phyloP scores from a whole-genome alignment of 2,888 invertebrate species.

The Cremastobaeus sp. region DNA sequence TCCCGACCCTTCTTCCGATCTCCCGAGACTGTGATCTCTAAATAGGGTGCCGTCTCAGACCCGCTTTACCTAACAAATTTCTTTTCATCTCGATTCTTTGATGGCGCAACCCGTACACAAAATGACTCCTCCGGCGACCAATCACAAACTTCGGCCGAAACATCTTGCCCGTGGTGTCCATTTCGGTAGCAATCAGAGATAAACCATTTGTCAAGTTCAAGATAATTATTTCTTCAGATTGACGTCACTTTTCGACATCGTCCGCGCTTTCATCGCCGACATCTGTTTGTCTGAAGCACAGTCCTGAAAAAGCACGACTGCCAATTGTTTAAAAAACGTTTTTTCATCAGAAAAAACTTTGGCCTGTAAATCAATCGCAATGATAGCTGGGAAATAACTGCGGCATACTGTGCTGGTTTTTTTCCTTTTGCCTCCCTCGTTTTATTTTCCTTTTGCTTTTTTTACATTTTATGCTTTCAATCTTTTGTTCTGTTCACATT shows the following conservation, averaged over 20 bases:
- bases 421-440: constrained; percentile 1
- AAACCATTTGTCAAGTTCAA: too few relatives aligned
- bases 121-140: constrained; percentile 32
- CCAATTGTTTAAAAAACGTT: too few relatives aligned
- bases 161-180: too few relatives aligned
- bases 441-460: constrained; percentile 2
- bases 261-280: background rate
- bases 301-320: background rate
- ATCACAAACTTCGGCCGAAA: constrained; percentile 7
- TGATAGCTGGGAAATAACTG: constrained; percentile 27
- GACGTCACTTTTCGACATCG: too few relatives aligned
- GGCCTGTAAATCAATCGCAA: constrained; percentile 20
- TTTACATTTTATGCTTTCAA: constrained; percentile 49
- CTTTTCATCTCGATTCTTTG: constrained; percentile 54
- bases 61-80: constrained; percentile 59
- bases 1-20: constrained; percentile 43
- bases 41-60: constrained; percentile 53
- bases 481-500: constrained; percentile 53
- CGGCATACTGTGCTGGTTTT: constrained; percentile 10
- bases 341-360: constrained; percentile 16
- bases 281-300: too few relatives aligned
- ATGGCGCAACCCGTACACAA: constrained; percentile 44
- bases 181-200: too few relatives aligned
- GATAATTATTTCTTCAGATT: too few relatives aligned
- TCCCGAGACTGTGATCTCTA: constrained; percentile 61